phyloP scores from a whole-genome alignment of 2,888 invertebrate genomes.

The Meandrusa payeni region DNA sequence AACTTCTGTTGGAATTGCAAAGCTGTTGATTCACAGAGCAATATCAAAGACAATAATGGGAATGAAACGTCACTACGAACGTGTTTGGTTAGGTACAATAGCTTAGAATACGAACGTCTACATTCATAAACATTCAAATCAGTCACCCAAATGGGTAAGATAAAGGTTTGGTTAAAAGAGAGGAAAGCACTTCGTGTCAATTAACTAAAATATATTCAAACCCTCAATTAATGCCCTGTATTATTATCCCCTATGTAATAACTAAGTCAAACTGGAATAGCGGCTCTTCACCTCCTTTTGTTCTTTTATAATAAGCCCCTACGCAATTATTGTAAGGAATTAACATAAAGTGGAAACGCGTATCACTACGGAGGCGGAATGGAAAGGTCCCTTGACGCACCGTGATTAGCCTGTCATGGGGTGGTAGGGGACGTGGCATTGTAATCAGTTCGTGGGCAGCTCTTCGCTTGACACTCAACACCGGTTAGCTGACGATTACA shows the following conservation, averaged over 20 bases:
- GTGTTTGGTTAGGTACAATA: no score
- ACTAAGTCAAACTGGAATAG: slow-evolving; percentile 8
- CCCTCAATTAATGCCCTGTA: slow-evolving; percentile 9
- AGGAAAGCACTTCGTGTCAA: no score
- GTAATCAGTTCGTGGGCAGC: slow-evolving; percentile 49
- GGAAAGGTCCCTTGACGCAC: slow-evolving; percentile 52
- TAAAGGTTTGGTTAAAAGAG: no score
- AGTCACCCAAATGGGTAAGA: no score
- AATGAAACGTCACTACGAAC: slow-evolving; percentile 9
- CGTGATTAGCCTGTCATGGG: slow-evolving; percentile 65
- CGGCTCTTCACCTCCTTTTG: slow-evolving; percentile 16
- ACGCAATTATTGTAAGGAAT: slow-evolving; percentile 22
- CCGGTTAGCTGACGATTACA: neutral
- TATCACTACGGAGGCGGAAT: slow-evolving; percentile 28
- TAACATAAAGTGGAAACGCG: slow-evolving; percentile 23
- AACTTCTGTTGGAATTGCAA: slow-evolving; percentile 8
- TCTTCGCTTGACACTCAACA: slow-evolving; percentile 25
- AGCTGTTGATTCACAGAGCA: slow-evolving; percentile 11
- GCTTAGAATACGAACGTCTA: no score
- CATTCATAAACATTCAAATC: no score
- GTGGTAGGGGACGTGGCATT: slow-evolving; percentile 44
- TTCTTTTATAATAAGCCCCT: slow-evolving; percentile 25
- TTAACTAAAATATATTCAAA: slow-evolving; percentile 12
- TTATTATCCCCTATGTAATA: slow-evolving; percentile 8
- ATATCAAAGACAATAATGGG: slow-evolving; percentile 16